Conservation (phyloP, 1,140 invertebrate genomes). For the Chymomyza costata region DNA sequence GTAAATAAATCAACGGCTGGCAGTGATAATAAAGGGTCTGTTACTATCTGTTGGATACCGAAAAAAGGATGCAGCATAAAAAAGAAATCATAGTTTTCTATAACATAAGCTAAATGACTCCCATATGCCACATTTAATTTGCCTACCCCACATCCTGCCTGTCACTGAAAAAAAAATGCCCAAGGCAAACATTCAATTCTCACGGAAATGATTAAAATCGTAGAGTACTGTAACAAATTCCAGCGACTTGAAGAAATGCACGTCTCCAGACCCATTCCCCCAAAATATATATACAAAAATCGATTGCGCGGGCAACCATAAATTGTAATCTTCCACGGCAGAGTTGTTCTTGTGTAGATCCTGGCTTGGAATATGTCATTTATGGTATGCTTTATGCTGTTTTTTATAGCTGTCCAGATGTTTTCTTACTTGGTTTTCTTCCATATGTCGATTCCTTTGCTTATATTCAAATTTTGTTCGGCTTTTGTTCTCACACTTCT, state of each 20-base stretch:
- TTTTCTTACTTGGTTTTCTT: conserved; percentile 30
- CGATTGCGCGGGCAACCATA: conserved; percentile 31
- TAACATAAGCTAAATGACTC: conserved; percentile 2
- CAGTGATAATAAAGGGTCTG: too few species aligned
- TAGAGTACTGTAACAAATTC: conserved; percentile 52
- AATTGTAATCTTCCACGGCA: conserved; percentile 58
- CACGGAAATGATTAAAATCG: conserved; percentile 47
- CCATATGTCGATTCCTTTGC: conserved; percentile 48
- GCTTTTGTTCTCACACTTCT: conserved; percentile 54
- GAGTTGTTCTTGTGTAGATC: conserved; percentile 32
- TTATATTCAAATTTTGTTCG: conserved; percentile 46
- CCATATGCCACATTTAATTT: conserved; percentile 23
- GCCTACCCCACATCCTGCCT: conserved; percentile 34
- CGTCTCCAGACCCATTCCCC: conserved; percentile 33
- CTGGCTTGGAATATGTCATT: conserved; percentile 46
- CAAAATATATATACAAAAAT: too few species aligned
- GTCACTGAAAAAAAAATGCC: conserved; percentile 5
- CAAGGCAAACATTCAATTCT: conserved; percentile 41
- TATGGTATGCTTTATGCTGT: conserved; percentile 33
- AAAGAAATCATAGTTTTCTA: too few species aligned
- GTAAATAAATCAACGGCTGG: conserved; percentile 45
- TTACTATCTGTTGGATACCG: background rate
- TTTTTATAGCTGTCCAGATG: conserved; percentile 59
- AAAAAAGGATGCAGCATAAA: conserved; percentile 35
- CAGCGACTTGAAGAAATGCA: conserved; percentile 35